Base-by-base conservation (phyloP, 2,113 vertebrate species). In the Anas platyrhynchos region DNA sequence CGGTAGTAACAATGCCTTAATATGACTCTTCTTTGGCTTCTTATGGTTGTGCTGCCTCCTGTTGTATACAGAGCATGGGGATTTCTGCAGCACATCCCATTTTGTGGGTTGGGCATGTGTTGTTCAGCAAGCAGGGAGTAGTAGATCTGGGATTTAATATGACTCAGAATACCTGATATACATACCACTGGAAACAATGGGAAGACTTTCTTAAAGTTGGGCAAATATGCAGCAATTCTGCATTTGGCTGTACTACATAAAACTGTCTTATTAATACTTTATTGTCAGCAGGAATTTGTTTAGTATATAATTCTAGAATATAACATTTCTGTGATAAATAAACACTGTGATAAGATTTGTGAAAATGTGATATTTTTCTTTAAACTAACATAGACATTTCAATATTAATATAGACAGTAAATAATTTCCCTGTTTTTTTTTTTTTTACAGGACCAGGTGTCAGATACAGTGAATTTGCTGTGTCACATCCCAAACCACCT, bases 401-500 rank as follows among this genome's bases (percentile, higher is more conserved):
- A 18, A 31, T 69, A 48, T 66, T 65, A 76, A 50, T 63, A 54
- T 4, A 18, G 25, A 27, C 34, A 91, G 26, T 79, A 63, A 88
- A 54, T 68, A 68, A 73, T 78, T 86, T 74, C 10, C 73, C 44
- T 86, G 94, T 18, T 68, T 56, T 43, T 75, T 92, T 68, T 56
- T 43, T 75, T 92, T 96, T 92, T 96, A 83, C 97, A 99, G 99
- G 99, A 75, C 99, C 99, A 29, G 99, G 98, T 52, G 99, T 99
- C 74, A 98, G 98, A 68, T 99, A 98, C 97, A 99, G 98, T 97
- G 98, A 97, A 93, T 99, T 99, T 97, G 56, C 94, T 78, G 92
- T 96, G n/a, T 91, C 89, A 14, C 84, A 97, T 61, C 98, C 98
- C 6, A 97, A 83, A 31, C 98, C 99, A 3, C 99, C 99, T 75